Evolutionary conservation across 2,113 vertebrate species (phyloP).

Genomic region (Falco punctatus): DNA sequence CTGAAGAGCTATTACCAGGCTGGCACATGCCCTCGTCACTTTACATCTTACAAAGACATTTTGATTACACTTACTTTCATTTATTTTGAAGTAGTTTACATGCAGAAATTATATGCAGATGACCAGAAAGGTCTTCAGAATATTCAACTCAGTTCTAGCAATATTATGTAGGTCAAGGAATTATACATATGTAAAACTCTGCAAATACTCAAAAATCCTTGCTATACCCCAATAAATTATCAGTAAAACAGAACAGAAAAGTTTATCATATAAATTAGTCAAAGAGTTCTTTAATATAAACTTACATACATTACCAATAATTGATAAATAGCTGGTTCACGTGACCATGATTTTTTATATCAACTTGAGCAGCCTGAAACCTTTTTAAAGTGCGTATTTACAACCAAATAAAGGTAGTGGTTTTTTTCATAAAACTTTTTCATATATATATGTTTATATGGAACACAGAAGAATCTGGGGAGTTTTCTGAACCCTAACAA

Average conservation of each 20-base stretch:
- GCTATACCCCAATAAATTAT: background rate
- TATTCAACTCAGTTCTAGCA: background rate
- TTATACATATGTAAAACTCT: background rate
- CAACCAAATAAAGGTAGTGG: background rate
- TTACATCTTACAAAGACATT: conserved; percentile 12
- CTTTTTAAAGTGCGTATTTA: background rate
- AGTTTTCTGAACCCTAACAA: background rate
- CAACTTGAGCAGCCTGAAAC: background rate
- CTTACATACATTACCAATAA: background rate
- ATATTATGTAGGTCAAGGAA: background rate
- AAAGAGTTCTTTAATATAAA: background rate
- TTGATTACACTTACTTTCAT: conserved; percentile 16
- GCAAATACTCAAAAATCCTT: background rate
- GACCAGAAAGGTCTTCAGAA: background rate
- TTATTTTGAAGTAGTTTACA: background rate
- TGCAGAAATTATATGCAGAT: background rate
- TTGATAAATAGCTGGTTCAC: background rate
- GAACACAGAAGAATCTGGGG: background rate
- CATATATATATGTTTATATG: background rate
- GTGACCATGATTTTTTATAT: background rate
- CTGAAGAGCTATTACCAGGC: background rate
- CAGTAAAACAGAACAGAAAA: background rate
- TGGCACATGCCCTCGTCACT: conserved; percentile 4
- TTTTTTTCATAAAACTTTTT: background rate
- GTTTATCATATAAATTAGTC: background rate